Conservation (phyloP, 2,888 invertebrate genomes). For the Dryocosmus kuriphilus region DNA sequence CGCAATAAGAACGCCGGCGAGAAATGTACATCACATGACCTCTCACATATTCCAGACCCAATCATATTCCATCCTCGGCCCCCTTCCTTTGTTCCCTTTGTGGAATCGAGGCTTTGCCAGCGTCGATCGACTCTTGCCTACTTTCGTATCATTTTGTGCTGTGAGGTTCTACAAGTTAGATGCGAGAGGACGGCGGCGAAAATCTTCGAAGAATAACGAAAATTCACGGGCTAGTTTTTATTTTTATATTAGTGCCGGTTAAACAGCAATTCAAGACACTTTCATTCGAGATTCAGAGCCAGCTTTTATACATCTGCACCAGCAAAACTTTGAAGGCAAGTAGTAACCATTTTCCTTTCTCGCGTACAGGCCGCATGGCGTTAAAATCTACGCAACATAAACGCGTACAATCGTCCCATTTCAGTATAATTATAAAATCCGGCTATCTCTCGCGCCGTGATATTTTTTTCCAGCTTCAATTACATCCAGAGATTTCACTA, state of each 20-base stretch:
- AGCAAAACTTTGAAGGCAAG: background rate
- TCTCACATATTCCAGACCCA: background rate
- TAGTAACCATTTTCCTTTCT: background rate
- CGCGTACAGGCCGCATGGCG: background rate
- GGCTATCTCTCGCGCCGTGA: too few relatives aligned
- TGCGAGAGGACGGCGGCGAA: too few relatives aligned
- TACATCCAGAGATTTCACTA: too few relatives aligned
- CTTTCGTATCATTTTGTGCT: background rate
- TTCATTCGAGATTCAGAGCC: background rate
- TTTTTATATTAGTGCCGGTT: too few relatives aligned
- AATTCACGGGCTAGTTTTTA: background rate
- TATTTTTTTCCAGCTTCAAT: too few relatives aligned
- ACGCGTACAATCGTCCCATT: background rate
- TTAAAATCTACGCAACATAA: background rate
- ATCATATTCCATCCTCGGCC: background rate
- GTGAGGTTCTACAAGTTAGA: background rate
- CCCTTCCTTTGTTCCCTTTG: background rate
- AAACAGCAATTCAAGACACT: background rate
- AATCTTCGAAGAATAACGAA: background rate
- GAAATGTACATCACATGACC: slow-evolving; percentile 18
- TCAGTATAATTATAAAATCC: too few relatives aligned
- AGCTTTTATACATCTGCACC: background rate
- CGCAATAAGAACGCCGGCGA: background rate
- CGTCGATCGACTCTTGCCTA: background rate
- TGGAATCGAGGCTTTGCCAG: background rate